Base-by-base conservation (phyloP, 2,888 invertebrate species). In the Lasius fuliginosus region DNA sequence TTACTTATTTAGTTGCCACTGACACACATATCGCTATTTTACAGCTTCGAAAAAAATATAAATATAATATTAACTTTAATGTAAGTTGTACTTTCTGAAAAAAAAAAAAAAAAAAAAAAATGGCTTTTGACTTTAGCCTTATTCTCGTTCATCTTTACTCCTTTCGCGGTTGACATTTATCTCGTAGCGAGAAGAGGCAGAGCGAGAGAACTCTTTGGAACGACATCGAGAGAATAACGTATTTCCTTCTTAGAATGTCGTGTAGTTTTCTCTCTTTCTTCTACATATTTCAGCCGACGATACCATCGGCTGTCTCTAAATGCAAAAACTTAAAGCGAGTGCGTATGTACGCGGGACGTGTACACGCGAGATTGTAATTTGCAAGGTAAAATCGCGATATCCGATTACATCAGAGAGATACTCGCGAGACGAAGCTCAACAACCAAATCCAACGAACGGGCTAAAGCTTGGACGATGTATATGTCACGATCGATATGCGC, bases 321-420 rank as follows among this genome's bases (percentile, higher is more conserved):
- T 74, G 46, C 42, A 46, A 46, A 60, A 81, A 46, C 33, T 49
- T 46, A 11, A 60, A 42, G 58, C 46, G n/a, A 46, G 5, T 23
- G 23, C 23, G 23, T 23, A 23, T 23, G 11, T 49, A 30, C 23
- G 40, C 46, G 12, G 56, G 11, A 12, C 53, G 23, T 23, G 23
- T 73, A 58, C 83, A 83, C 68, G 83, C 82, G 68, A 83, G 82
- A 65, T 60, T 62, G 62, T 69, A 81, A 69, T 82, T 83, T 69
- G 18, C 79, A 74, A 60, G 58, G 12, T 60, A 46, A 58, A 58
- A 69, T 60, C 12, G 49, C 27, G 62, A 62, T 58, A 58, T 11
- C 18, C 12, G n/a, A 23, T 27, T 82, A 46, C 0, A 53, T 18
- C 8, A 40, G 40, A 12, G 27, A 58, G 67, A 58, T 60, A 12